Conservation (phyloP, 2,888 invertebrate genomes). For the Meliscaeva auricollis region DNA sequence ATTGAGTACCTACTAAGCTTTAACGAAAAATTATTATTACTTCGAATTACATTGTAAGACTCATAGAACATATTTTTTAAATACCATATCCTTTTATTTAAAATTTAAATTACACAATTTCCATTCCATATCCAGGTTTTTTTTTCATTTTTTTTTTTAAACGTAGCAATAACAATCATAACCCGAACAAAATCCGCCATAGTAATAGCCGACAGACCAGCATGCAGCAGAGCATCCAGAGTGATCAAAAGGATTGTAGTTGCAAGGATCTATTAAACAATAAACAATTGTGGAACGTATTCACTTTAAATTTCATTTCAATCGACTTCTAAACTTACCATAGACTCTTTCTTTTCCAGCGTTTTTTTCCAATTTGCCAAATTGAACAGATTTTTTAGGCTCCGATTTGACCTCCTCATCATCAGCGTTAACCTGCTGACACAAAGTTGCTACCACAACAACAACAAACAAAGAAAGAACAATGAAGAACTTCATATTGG, state of each 20-base stretch:
- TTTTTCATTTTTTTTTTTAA: not conserved
- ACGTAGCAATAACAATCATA: slow-evolving; percentile 56
- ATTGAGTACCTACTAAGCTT: too few relatives aligned
- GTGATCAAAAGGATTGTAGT: slow-evolving; percentile 36
- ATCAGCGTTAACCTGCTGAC: not conserved
- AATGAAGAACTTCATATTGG: slow-evolving; percentile 43
- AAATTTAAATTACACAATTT: not conserved
- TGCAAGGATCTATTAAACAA: slow-evolving; percentile 45
- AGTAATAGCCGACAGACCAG: slow-evolving; percentile 21
- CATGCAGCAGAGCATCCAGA: slow-evolving; percentile 17
- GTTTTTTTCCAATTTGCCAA: not conserved
- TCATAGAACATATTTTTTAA: not conserved
- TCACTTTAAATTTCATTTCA: not conserved
- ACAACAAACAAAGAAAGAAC: slow-evolving; percentile 9
- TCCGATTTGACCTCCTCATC: not conserved
- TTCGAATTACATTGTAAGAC: too few relatives aligned
- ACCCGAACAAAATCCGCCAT: slow-evolving; percentile 52
- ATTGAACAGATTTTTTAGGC: slow-evolving; percentile 9
- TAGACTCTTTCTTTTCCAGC: slow-evolving; percentile 7
- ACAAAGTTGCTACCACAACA: not conserved
- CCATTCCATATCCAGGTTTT: not conserved
- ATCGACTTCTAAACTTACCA: too few relatives aligned
- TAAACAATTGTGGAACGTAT: not conserved
- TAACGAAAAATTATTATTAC: too few relatives aligned
- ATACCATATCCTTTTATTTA: slow-evolving; percentile 5